Evolutionary conservation across 2,888 invertebrate genomes (phyloP).

Genomic region (Andrena hattorfiana): DNA sequence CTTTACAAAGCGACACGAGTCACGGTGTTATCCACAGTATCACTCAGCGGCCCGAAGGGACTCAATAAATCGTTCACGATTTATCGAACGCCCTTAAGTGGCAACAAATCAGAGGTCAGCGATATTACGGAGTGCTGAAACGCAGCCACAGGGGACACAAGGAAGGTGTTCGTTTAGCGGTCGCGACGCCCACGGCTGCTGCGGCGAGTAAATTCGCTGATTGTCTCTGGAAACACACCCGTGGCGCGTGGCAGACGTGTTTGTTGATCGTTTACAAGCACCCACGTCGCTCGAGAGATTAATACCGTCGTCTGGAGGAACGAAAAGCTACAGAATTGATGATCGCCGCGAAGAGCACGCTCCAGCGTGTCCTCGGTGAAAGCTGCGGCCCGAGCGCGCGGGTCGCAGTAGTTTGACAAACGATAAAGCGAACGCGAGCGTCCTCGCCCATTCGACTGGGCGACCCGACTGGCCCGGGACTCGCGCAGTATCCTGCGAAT

Average conservation of each 20-base stretch:
- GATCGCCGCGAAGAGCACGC: conserved; percentile 1
- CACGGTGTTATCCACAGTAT: not conserved
- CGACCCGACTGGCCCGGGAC: not conserved
- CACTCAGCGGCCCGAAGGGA: not conserved
- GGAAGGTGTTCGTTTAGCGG: conserved; percentile 25
- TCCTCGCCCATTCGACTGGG: not conserved
- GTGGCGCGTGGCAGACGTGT: conserved; percentile 34
- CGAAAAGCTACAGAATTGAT: conserved; percentile 8
- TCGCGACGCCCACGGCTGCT: conserved; percentile 24
- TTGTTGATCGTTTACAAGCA: conserved; percentile 36
- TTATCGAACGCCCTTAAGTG: not conserved
- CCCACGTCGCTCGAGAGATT: conserved; percentile 36
- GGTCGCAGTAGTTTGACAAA: conserved; percentile 17
- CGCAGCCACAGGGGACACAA: conserved; percentile 18
- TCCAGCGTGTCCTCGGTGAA: conserved; percentile 13
- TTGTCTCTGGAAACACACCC: conserved; percentile 40
- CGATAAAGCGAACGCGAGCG: not conserved
- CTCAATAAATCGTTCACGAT: not conserved
- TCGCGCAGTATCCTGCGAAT: not conserved
- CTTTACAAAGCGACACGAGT: too few relatives aligned
- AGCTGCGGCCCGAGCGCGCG: not conserved
- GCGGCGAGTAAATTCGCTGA: conserved; percentile 40
- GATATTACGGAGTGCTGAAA: conserved; percentile 3
- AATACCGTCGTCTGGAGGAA: conserved; percentile 15
- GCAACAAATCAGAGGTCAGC: not conserved